Conservation (phyloP, 2,888 invertebrate species). For the Aphidius colemani region DNA sequence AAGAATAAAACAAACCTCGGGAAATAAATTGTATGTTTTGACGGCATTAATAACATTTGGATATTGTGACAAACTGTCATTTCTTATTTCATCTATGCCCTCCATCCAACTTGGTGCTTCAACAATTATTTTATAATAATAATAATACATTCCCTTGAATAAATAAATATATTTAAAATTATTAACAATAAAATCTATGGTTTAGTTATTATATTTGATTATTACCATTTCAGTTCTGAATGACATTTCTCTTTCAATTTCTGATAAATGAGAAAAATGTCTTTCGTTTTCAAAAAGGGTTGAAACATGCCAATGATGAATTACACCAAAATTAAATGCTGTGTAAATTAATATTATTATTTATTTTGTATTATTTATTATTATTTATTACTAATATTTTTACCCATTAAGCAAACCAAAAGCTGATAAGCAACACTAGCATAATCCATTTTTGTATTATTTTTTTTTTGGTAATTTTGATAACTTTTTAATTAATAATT, state of each 20-base stretch:
- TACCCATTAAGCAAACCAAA: conserved; percentile 29
- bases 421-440: conserved; percentile 30
- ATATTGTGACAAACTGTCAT: conserved; percentile 80
- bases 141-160: conserved; percentile 79
- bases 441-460: conserved; percentile 22
- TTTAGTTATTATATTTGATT: background rate
- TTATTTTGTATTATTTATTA: background rate
- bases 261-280: conserved; percentile 82
- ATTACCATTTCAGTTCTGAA: conserved; percentile 83
- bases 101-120: conserved; percentile 67
- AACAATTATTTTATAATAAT: conserved; percentile 82
- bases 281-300: conserved; percentile 81
- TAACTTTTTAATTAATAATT: too few species aligned
- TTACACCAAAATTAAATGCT: conserved; percentile 67
- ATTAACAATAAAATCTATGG: background rate
- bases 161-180: conserved; percentile 17
- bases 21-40: conserved; percentile 81
- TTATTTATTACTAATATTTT: conserved; percentile 16
- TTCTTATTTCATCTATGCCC: conserved; percentile 69
- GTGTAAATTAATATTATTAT: conserved; percentile 37
- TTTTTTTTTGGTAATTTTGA: too few species aligned
- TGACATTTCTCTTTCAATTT: conserved; percentile 83
- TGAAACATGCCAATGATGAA: conserved; percentile 72
- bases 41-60: conserved; percentile 81
- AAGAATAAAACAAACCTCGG: conserved; percentile 67